Base-by-base conservation (phyloP, 2,888 invertebrate species). In the Zaprionus bogoriensis region DNA sequence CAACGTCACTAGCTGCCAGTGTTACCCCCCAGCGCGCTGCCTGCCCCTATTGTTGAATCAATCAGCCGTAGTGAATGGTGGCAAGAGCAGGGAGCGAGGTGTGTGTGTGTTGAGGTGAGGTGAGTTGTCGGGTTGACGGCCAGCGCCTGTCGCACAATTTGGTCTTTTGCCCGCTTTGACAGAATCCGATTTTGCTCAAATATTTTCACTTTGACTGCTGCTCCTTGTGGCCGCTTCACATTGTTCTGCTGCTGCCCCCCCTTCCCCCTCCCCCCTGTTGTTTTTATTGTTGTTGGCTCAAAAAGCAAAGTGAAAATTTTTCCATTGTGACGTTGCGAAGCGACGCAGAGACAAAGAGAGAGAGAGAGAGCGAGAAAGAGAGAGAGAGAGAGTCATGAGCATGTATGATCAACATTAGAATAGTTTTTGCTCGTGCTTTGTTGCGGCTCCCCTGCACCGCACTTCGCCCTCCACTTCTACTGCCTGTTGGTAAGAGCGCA, bases 1-100 rank as follows among this genome's bases (percentile, higher is more conserved):
- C 73, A 83, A 83, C 80, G 79, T 83, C 79, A 80, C 84, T 65
- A 45, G 68, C 63, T 41, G 45, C 20, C 48, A 41, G 23, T 52
- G 20, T 20, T 20, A 10, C 7, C 20, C 17, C 28, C 3, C 25
- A n/a, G n/a, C n/a, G n/a, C 42, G 20, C 20, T 7, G 32, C 19
- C 32, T 0, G 2, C 20, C n/a, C 27, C 17, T 50, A 51, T 60
- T 51, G 62, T 61, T 61, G 57, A 74, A 67, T 80, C 80, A 79
- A 80, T 83, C 78, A 69, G 74, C 39, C 41, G 14, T 55, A 22
- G 41, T 38, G 46, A 45, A 54, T n/a, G n/a, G n/a, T n/a, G n/a
- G n/a, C n/a, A n/a, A n/a, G n/a, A n/a, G n/a, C n/a, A n/a, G n/a
- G n/a, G n/a, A n/a, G n/a, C n/a, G n/a, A n/a, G n/a, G n/a, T n/a